phyloP scores from a whole-genome alignment of 2,113 vertebrate species.

The Sinocyclocheilus anophthalmus region DNA sequence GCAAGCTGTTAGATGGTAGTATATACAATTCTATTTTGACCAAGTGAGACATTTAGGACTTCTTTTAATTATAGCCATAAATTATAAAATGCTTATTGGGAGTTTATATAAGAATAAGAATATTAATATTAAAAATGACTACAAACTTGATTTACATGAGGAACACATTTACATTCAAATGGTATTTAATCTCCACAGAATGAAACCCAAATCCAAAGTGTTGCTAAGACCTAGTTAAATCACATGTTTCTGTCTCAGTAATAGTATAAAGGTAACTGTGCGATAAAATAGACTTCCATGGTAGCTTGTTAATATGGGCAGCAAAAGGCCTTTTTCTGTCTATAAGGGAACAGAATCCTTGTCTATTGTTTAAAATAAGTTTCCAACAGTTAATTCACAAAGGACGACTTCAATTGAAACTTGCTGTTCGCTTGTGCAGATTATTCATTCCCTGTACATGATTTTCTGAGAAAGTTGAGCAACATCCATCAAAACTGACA shows the following conservation, averaged over 20 bases:
- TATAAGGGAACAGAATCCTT: background rate
- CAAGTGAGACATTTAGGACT: too few relatives aligned
- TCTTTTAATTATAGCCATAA: too few relatives aligned
- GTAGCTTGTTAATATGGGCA: background rate
- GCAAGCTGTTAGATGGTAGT: too few relatives aligned
- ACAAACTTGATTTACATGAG: too few relatives aligned
- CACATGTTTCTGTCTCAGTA: background rate
- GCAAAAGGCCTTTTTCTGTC: background rate
- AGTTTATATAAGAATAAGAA: too few relatives aligned
- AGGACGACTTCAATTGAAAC: background rate
- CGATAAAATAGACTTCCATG: background rate
- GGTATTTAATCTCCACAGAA: too few relatives aligned
- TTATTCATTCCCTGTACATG: background rate
- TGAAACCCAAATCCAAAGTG: background rate
- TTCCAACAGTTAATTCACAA: background rate
- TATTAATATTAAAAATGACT: too few relatives aligned
- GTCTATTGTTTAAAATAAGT: background rate
- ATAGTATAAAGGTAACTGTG: background rate
- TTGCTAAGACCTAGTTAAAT: background rate
- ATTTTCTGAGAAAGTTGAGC: background rate
- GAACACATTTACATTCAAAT: too few relatives aligned
- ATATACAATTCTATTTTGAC: too few relatives aligned
- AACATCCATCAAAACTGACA: conserved; percentile 34
- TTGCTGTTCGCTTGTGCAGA: background rate
- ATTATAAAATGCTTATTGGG: too few relatives aligned